Evolutionary conservation across 2,113 vertebrate species (phyloP).

Genomic region (Tapirus terrestris): DNA sequence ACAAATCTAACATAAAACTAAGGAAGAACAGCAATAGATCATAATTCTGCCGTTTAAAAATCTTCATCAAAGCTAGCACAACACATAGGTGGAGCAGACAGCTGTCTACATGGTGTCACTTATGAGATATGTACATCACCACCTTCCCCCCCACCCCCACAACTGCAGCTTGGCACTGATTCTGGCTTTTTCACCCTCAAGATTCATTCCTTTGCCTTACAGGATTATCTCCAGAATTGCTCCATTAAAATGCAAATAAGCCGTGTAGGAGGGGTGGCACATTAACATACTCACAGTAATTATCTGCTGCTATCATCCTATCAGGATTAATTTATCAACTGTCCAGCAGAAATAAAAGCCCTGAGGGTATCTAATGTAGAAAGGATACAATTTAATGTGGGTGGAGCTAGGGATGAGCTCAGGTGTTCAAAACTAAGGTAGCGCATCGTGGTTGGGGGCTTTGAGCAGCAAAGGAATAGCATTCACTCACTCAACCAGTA

Average conservation of each 20-base stretch:
- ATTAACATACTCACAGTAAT: constrained; percentile 68
- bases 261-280: constrained; percentile 60
- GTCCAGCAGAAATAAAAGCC: constrained; percentile 57
- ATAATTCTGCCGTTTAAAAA: constrained; percentile 47
- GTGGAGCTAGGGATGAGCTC: neutral
- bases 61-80: constrained; percentile 40
- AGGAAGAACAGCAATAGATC: neutral
- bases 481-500: neutral
- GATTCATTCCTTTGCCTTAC: constrained; percentile 62
- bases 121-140: neutral
- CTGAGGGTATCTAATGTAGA: neutral
- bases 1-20: constrained; percentile 58
- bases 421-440: neutral
- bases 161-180: neutral
- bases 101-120: neutral
- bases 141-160: neutral
- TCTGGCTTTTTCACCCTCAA: constrained; percentile 60
- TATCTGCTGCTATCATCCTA: constrained; percentile 72
- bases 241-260: constrained; percentile 79
- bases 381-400: constrained; percentile 48
- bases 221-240: constrained; percentile 64
- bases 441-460: neutral
- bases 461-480: neutral
- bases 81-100: neutral
- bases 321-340: constrained; percentile 74